These are phyloP conservation scores for Scolopax bukidnonensis DNA, from an alignment of 2,797 vertebrate genomes.

Conservation along the genomic window DNA sequence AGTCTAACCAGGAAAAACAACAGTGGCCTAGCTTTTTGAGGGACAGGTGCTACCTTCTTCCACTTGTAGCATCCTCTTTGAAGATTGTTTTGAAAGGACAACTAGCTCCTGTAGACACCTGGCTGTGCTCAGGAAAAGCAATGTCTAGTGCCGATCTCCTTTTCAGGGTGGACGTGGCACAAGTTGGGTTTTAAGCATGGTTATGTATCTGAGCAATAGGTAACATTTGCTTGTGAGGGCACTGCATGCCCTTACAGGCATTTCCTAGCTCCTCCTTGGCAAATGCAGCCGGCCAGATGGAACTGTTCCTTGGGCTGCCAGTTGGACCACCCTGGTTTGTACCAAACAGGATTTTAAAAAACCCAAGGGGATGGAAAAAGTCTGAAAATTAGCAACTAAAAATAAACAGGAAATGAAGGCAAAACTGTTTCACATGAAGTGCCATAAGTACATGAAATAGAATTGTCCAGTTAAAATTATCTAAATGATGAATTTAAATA, in stretches of 20 bases:
- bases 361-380: slow-evolving; percentile 59
- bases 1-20: background rate
- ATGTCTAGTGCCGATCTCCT: background rate
- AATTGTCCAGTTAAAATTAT: slow-evolving; percentile 42
- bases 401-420: slow-evolving; percentile 70
- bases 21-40: background rate
- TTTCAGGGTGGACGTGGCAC: background rate
- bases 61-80: background rate
- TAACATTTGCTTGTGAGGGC: slow-evolving; percentile 30
- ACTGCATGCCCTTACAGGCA: slow-evolving; percentile 42
- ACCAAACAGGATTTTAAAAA: slow-evolving; percentile 67
- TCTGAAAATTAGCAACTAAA: slow-evolving; percentile 69
- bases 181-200: background rate
- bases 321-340: slow-evolving; percentile 71
- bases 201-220: background rate
- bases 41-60: background rate
- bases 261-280: slow-evolving; percentile 64
- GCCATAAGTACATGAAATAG: slow-evolving; percentile 14
- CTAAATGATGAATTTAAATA: slow-evolving; percentile 30
- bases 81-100: background rate
- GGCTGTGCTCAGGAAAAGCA: background rate
- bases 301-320: slow-evolving; percentile 70
- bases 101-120: background rate
- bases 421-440: slow-evolving; percentile 47
- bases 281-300: slow-evolving; percentile 66